Base-by-base conservation (phyloP, 2,888 invertebrate species). In the Drosophila ochracea region DNA sequence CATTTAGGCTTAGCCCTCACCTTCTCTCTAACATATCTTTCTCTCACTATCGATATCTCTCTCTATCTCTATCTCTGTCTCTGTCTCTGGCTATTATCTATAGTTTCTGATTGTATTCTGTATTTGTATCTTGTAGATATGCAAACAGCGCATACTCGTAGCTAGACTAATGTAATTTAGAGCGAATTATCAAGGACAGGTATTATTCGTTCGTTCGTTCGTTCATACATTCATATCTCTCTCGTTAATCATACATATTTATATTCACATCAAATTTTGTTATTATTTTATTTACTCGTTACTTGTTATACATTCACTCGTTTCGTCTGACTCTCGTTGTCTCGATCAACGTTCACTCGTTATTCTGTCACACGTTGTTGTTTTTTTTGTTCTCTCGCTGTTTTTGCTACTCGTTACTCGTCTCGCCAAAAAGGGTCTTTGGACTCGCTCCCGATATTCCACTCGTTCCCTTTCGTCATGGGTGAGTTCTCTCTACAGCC, bases 41-140 rank as follows among this genome's bases (percentile, higher is more conserved):
- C 33, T 41, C 49, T 61, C 28, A 28, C 19, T 55, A 19, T n/a
- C 21, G 7, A 9, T 47, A 35, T 64, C n/a, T 43, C 11, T 13
- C 28, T 57, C 33, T 39, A 11, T 54, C 7, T 50, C 39, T 59
- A 16, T 58, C 31, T 60, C 53, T 66, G 6, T 37, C 19, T 55
- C 55, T 35, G 35, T 52, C 37, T 62, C 47, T 68, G 47, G 62
- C 35, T 65, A 35, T 50, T 67, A 19, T 37, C 47, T 31, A 54
- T 68, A 83, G 68, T 59, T 59, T 41, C 72, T 78, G 72, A 85
- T 72, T 75, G 73, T 83, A 70, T 77, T 89, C 83, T 83, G 76
- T 85, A 77, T 83, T 80, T 84, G 88, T 89, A 84, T 89, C 88
- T 84, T 84, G 76, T 84, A 87, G 84, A 84, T 87, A 89, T 78